Percentiles rank a stretch among this genome's conserved stretches.
phyloP scores from a whole-genome alignment of 2,888 invertebrate genomes.

The Sclerodermus sp. region DNA sequence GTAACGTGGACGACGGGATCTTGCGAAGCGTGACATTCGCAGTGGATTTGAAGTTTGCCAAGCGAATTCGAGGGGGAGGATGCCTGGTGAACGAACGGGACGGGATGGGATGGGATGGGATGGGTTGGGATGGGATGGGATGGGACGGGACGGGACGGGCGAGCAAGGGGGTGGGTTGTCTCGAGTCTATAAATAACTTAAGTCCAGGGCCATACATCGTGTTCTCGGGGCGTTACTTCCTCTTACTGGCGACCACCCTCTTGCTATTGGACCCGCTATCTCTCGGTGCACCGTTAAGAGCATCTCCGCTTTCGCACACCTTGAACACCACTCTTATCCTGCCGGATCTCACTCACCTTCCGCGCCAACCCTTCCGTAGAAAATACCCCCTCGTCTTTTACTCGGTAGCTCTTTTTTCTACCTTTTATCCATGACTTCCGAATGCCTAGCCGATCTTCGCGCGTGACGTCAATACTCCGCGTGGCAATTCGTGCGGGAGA shows the following conservation, averaged over 20 bases:
- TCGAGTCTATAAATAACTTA: slow-evolving; percentile 37
- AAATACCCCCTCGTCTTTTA: too few relatives aligned
- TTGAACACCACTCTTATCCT: neutral
- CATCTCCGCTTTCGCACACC: neutral
- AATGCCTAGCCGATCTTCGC: too few relatives aligned
- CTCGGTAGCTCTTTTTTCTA: too few relatives aligned
- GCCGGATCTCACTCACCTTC: neutral
- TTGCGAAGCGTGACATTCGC: neutral
- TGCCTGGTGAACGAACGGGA: slow-evolving; percentile 6
- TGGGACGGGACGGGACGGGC: too few relatives aligned
- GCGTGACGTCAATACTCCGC: too few relatives aligned
- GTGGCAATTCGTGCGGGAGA: too few relatives aligned
- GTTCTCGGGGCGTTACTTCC: slow-evolving; percentile 31
- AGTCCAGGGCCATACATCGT: slow-evolving; percentile 33
- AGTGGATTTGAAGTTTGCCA: neutral
- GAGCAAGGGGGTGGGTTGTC: slow-evolving; percentile 14
- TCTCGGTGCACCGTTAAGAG: too few relatives aligned
- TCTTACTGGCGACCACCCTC: neutral
- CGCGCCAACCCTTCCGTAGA: too few relatives aligned
- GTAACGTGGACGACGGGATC: neutral
- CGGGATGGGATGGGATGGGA: too few relatives aligned
- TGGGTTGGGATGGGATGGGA: too few relatives aligned
- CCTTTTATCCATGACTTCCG: too few relatives aligned
- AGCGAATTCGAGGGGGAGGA: neutral
- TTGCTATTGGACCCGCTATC: too few relatives aligned